phyloP scores from a whole-genome alignment of 2,113 vertebrate species.

The Acrocephalus kingi region DNA sequence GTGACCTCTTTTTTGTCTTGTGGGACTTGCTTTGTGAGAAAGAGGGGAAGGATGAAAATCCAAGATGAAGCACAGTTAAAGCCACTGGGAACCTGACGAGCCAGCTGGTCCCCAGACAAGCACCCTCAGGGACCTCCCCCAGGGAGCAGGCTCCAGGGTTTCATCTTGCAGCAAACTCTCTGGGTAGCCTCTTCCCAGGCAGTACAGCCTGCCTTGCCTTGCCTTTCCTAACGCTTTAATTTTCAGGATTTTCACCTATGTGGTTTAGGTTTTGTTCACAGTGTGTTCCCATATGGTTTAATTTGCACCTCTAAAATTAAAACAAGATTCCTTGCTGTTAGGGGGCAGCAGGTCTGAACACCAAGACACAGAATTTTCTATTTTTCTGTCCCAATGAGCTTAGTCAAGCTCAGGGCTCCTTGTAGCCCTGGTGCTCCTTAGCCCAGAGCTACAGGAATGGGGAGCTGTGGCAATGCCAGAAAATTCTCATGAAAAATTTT shows the following conservation, averaged over 20 bases:
- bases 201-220: background rate
- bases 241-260: background rate
- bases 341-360: background rate
- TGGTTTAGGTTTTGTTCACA: background rate
- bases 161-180: background rate
- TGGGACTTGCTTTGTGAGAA: background rate
- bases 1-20: background rate
- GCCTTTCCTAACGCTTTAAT: background rate
- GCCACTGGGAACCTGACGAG: background rate
- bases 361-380: background rate
- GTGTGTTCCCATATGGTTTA: background rate
- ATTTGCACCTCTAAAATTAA: conserved; percentile 56
- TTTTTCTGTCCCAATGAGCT: background rate
- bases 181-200: background rate
- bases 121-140: background rate
- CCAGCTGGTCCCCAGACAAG: background rate
- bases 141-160: background rate
- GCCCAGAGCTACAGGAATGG: background rate
- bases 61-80: background rate
- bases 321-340: conserved; percentile 11
- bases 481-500: background rate
- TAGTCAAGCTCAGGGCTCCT: background rate
- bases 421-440: background rate
- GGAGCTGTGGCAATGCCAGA: background rate
- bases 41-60: background rate